Evolutionary conservation across 2,113 vertebrate species (phyloP).

Genomic region (Corythornis vintsioides): DNA sequence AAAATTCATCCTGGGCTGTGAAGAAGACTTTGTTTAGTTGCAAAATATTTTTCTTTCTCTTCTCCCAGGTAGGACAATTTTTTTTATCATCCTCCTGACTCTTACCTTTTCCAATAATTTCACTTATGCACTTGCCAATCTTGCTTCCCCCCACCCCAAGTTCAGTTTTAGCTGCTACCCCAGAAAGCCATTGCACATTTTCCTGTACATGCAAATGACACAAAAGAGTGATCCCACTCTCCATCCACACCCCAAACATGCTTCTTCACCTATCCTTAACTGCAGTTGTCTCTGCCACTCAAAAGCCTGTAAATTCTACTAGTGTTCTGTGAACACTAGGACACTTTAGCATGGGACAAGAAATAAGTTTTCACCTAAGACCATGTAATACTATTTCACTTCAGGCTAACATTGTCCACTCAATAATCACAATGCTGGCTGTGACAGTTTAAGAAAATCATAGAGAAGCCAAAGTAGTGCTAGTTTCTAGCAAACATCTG

Average conservation of each 20-base stretch:
- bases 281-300: neutral
- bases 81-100: neutral
- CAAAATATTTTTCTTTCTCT: neutral
- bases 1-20: neutral
- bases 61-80: neutral
- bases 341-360: neutral
- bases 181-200: neutral
- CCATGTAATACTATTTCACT: neutral
- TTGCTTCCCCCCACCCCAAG: neutral
- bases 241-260: neutral
- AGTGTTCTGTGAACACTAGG: neutral
- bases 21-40: neutral
- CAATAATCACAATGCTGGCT: neutral
- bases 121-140: neutral
- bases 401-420: neutral
- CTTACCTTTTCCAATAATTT: neutral
- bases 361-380: neutral
- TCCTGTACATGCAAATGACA: neutral
- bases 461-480: neutral
- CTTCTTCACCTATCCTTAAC: neutral
- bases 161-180: neutral
- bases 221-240: neutral
- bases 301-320: neutral
- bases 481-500: neutral
- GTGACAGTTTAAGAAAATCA: neutral